Conservation (phyloP, 2,797 vertebrate genomes). For the Austrolebias charrua region DNA sequence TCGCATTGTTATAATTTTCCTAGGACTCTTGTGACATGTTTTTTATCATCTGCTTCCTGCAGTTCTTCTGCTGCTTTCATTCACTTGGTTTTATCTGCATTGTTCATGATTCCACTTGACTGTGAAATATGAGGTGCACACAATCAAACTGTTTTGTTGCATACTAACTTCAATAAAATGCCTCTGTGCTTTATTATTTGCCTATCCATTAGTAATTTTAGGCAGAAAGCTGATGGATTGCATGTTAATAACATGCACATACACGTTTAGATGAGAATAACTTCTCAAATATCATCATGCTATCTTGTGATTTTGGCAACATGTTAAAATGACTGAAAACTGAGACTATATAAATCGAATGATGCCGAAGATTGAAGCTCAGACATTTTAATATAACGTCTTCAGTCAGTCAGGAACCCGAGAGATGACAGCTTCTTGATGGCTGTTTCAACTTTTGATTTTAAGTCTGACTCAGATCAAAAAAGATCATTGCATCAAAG, state of each 20-base stretch:
- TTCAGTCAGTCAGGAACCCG: constrained; percentile 25
- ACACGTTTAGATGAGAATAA: background rate
- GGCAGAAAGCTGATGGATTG: constrained; percentile 25
- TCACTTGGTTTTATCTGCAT: constrained; percentile 14
- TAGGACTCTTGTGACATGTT: background rate
- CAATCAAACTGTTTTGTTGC: background rate
- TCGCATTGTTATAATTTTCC: too few relatives aligned
- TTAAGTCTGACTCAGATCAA: constrained; percentile 44
- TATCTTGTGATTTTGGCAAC: constrained; percentile 11
- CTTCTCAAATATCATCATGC: background rate
- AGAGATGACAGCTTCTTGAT: constrained; percentile 28
- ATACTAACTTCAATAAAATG: background rate
- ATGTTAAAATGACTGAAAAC: constrained; percentile 12
- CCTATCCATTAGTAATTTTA: background rate
- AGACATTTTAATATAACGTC: constrained; percentile 21
- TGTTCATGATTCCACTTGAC: constrained; percentile 24
- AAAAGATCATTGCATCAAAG: constrained; percentile 53
- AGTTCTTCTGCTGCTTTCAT: constrained; percentile 11
- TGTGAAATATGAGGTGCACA: constrained; percentile 10
- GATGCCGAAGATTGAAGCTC: background rate
- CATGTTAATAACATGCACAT: constrained; percentile 12
- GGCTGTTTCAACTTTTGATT: constrained; percentile 34
- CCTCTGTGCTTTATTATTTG: background rate
- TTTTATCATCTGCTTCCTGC: constrained; percentile 17
- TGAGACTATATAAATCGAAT: constrained; percentile 21